These are phyloP conservation scores for Latheticus oryzae DNA, from an alignment of 2,888 invertebrate genomes.

Conservation along the genomic window DNA sequence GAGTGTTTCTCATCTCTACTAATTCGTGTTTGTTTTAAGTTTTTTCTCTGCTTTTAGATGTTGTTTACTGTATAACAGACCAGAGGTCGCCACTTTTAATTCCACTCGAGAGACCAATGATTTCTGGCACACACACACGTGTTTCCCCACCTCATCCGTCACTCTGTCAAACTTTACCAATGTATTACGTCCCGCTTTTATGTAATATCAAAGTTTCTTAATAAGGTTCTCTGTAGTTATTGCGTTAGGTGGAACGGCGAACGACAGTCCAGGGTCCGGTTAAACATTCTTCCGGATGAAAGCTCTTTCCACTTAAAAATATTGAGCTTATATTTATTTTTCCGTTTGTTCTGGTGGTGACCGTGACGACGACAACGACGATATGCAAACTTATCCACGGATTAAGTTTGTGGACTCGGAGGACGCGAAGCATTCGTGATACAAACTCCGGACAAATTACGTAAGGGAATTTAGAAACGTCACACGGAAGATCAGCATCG, in stretches of 20 bases:
- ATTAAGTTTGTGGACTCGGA: slow-evolving; percentile 30
- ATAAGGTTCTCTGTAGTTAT: slow-evolving; percentile 57
- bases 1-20: no score
- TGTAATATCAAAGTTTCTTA: slow-evolving; percentile 62
- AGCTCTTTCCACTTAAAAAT: slow-evolving; percentile 13
- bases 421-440: slow-evolving; percentile 29
- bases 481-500: slow-evolving; percentile 3
- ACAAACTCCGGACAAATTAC: slow-evolving; percentile 26
- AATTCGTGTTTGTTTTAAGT: no score
- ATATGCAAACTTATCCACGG: slow-evolving; percentile 31
- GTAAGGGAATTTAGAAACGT: slow-evolving; percentile 25
- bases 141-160: slow-evolving; percentile 57
- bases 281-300: slow-evolving; percentile 13
- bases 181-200: slow-evolving; percentile 58
- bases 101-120: slow-evolving; percentile 53
- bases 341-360: slow-evolving; percentile 3
- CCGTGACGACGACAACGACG: slow-evolving; percentile 8
- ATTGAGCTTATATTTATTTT: slow-evolving; percentile 34
- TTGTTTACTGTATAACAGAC: slow-evolving; percentile 32
- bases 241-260: slow-evolving; percentile 40
- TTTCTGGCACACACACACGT: slow-evolving; percentile 49
- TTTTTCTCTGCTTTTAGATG: no score
- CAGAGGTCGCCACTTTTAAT: slow-evolving; percentile 48
- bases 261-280: slow-evolving; percentile 14
- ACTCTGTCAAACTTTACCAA: slow-evolving; percentile 62